Conservation (phyloP, 2,888 invertebrate species). For the Drosophila yooni region DNA sequence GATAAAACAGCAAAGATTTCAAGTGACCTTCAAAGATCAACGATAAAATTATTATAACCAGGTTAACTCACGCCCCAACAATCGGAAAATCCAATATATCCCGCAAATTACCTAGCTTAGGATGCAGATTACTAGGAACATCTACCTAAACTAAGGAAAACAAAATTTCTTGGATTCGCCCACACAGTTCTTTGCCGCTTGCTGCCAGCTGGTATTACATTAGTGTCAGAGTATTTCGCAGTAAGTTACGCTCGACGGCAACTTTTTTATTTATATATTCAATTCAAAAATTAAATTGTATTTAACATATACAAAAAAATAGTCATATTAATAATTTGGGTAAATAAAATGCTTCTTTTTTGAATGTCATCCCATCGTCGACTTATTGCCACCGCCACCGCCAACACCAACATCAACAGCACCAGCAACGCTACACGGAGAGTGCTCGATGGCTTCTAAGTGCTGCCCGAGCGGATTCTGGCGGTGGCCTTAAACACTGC, state of each 20-base stretch:
- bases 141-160: neutral
- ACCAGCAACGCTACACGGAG: slow-evolving; percentile 26
- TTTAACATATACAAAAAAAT: neutral
- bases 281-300: neutral
- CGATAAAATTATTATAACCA: too few species aligned
- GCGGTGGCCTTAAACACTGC: slow-evolving; percentile 38
- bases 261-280: neutral
- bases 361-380: slow-evolving; percentile 43
- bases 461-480: slow-evolving; percentile 20
- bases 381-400: slow-evolving; percentile 4
- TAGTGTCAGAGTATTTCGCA: neutral
- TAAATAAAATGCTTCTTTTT: slow-evolving; percentile 33
- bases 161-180: neutral
- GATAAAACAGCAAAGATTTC: neutral
- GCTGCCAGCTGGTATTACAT: neutral
- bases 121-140: neutral
- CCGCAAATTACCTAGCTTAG: neutral
- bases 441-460: slow-evolving; percentile 40
- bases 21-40: too few species aligned
- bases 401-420: neutral
- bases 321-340: slow-evolving; percentile 30
- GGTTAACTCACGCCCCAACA: too few species aligned
- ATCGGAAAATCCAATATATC: too few species aligned
- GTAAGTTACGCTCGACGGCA: neutral
- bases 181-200: neutral